phyloP scores from a whole-genome alignment of 2,113 vertebrate genomes.

The Plecturocebus donacophilus region DNA sequence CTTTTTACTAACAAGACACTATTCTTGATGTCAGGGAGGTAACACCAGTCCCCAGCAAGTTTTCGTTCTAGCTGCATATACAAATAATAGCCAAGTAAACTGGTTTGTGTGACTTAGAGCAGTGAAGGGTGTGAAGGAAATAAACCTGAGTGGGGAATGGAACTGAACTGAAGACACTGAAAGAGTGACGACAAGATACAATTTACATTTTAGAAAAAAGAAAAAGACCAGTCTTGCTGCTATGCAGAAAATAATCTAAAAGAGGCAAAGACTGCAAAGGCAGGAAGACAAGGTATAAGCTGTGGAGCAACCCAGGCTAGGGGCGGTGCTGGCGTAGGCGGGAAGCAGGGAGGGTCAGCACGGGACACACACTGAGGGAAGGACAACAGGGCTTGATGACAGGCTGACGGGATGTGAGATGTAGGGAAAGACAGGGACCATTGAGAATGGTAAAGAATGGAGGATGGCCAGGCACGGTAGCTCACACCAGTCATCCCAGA shows the following conservation, averaged over 20 bases:
- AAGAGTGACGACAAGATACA: not conserved
- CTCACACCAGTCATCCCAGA: too few relatives aligned
- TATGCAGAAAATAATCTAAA: not conserved
- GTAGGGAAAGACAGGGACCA: not conserved
- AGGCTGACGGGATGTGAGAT: not conserved
- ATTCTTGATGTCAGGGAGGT: not conserved
- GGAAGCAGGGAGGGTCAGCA: too few relatives aligned
- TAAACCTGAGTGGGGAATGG: not conserved
- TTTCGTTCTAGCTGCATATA: not conserved
- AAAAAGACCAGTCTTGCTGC: not conserved
- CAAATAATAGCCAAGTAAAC: not conserved
- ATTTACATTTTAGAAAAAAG: not conserved
- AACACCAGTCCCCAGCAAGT: not conserved
- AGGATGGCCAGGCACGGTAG: not conserved
- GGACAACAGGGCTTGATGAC: not conserved
- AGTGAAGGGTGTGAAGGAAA: not conserved
- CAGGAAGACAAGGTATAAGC: not conserved
- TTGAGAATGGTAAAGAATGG: not conserved
- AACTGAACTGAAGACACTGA: not conserved
- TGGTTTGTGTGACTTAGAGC: not conserved
- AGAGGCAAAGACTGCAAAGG: not conserved
- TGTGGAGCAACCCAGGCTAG: too few relatives aligned
- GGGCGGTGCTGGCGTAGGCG: not conserved
- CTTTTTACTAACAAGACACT: not conserved
- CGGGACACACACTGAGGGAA: accelerated